A percentile compares a stretch with the other conserved stretches of the same genome.
Evolutionary conservation across 2,113 vertebrate species (phyloP).

Genomic region (Pitta sordida): DNA sequence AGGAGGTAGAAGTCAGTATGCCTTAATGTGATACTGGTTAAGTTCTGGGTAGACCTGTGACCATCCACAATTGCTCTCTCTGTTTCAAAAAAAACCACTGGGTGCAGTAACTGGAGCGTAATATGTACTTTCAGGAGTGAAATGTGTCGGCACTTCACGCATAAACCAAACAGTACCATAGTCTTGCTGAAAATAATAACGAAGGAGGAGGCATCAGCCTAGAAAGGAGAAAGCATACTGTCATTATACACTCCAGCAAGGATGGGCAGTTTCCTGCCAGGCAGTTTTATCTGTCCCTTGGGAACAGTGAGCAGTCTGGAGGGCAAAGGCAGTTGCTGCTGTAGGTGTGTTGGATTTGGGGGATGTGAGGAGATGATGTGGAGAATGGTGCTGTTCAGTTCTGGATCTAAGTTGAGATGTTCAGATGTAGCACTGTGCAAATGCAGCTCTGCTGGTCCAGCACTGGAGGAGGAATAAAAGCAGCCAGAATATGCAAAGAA

Average conservation of each 20-base stretch:
- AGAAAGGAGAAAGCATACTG: neutral
- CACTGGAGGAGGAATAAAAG: neutral
- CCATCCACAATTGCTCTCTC: neutral
- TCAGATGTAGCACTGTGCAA: neutral
- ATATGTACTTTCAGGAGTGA: neutral
- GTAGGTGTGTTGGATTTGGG: neutral
- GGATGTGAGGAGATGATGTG: neutral
- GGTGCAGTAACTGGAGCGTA: neutral
- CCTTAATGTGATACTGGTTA: neutral
- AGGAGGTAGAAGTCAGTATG: neutral
- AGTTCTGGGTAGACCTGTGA: neutral
- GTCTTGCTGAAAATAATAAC: neutral
- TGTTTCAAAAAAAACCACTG: neutral
- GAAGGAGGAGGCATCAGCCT: neutral
- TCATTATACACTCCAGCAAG: neutral
- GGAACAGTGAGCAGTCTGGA: neutral
- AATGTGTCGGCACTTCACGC: neutral
- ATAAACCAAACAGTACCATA: constrained; percentile 7
- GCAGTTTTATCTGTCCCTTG: neutral
- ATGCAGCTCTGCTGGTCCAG: neutral
- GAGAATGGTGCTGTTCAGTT: neutral
- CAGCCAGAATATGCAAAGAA: neutral
- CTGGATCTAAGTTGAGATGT: neutral
- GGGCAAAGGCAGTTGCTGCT: neutral
- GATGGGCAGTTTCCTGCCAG: neutral